Evolutionary conservation across 1,140 invertebrate genomes (phyloP), one percentile per base, ranked within the genome.

Genomic region (Ditylenchus dipsaci): DNA sequence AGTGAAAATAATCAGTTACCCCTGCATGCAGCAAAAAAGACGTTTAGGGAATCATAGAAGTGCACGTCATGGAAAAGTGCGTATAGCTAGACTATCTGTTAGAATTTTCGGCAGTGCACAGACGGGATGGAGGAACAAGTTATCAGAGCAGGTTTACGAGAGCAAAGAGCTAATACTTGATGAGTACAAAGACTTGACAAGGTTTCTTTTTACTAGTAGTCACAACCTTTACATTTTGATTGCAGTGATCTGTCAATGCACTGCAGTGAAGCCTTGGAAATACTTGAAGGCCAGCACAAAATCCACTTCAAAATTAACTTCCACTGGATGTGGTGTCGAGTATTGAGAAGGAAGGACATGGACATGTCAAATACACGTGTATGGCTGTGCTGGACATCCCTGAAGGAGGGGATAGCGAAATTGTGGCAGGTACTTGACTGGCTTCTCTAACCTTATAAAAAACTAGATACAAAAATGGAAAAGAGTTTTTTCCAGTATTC

Each of bases 361-460:
- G 76, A 29, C 38, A 21, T 43, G 67, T 77, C 29, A 68, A 66
- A 47, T 77, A 77, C 53, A 67, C 64, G 13, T 79, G 76, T 53
- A 33, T 76, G 23, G 76, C 76, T 13, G 58, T 72, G 7, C 33
- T 71, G 68, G 69, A 73, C 29, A 59, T 77, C 30, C 76, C 78
- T 21, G 78, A 77, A 29, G 75, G 76, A 30, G 76, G 76, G 15
- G 78, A 76, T 19, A 80, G 65, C 59, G 69, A 81, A 74, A 78
- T 77, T 29, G 57, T 77, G 30, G 78, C 76, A 29, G 76, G 75
- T 79, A 29, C n/a, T 17, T 15, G n/a, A 27, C 29, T 29, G n/a
- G 7, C 1, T 68, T 71, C 13, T 66, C 23, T 11, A 17, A 23
- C 3, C 26, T 29, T 49, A 21, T 53, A 17, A 67, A 8, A 57